Conservation (phyloP, 1,140 invertebrate genomes). For the Tetramorium parvispinum region DNA sequence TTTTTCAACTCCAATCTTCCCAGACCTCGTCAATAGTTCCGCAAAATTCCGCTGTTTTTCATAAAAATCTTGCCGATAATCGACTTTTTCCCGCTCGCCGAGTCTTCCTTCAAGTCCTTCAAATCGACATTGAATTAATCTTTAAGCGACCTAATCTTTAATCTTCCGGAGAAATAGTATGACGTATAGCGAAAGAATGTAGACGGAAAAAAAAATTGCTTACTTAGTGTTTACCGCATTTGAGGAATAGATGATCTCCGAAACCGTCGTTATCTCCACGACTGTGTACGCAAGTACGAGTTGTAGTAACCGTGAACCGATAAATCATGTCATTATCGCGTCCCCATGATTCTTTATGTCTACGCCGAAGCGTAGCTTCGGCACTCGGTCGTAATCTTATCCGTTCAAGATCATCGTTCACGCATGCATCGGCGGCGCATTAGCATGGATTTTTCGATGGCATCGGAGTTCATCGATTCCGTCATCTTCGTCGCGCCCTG, state of each 20-base stretch:
- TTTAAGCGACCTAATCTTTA: background rate
- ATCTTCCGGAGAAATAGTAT: background rate
- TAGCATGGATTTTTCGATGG: background rate
- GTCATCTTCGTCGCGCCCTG: background rate
- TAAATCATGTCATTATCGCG: slow-evolving; percentile 59
- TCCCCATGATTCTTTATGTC: slow-evolving; percentile 55
- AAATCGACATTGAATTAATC: background rate
- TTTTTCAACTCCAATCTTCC: background rate
- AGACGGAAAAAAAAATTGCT: slow-evolving; percentile 5
- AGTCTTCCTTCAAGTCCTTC: background rate
- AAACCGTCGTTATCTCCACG: slow-evolving; percentile 30
- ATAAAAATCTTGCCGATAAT: background rate
- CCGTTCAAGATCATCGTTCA: slow-evolving; percentile 25
- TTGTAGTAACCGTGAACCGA: slow-evolving; percentile 68
- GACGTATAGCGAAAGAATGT: background rate
- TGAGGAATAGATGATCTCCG: slow-evolving; percentile 11
- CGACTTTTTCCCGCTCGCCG: background rate
- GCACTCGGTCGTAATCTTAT: slow-evolving; percentile 25
- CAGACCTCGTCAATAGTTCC: background rate
- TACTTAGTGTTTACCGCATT: slow-evolving; percentile 4
- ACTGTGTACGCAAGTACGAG: slow-evolving; percentile 34
- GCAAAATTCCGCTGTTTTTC: background rate
- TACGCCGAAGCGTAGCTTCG: background rate
- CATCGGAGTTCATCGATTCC: background rate
- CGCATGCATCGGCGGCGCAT: background rate